Evolutionary conservation across 2,888 invertebrate genomes (phyloP).

Genomic region (Nudaria mundana): DNA sequence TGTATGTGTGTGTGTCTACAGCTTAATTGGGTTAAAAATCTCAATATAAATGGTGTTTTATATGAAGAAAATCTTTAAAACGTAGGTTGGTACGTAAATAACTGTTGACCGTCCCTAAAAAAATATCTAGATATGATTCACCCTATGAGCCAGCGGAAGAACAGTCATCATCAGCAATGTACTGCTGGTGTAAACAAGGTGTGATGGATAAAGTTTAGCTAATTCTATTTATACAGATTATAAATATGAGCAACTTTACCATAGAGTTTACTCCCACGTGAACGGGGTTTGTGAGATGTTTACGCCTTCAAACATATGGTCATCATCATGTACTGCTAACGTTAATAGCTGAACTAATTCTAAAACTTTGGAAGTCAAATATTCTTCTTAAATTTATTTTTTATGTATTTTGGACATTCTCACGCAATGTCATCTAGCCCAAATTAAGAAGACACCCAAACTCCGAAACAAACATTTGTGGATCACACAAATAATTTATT

Average conservation of each 20-base stretch:
- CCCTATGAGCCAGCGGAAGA: conserved; percentile 35
- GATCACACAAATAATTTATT: no score
- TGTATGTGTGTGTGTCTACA: no score
- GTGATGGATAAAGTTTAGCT: conserved; percentile 20
- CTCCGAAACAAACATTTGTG: no score
- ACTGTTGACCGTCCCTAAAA: no score
- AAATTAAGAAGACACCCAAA: no score
- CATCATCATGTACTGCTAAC: neutral
- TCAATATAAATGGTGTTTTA: no score
- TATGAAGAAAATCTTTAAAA: no score
- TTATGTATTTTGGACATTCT: no score
- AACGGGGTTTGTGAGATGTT: neutral
- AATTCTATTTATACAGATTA: conserved; percentile 11
- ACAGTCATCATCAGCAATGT: conserved; percentile 40
- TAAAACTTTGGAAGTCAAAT: neutral
- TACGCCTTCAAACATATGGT: neutral
- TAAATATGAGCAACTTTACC: conserved; percentile 4
- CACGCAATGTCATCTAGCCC: no score
- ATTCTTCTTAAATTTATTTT: no score
- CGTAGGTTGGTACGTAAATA: no score
- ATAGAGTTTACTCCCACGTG: neutral
- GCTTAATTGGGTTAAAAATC: no score
- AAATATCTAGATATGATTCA: conserved; percentile 39
- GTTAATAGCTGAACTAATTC: neutral
- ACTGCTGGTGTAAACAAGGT: conserved; percentile 34